phyloP scores from a whole-genome alignment of 2,797 vertebrate species.

The Muraenolepis orangiensis region DNA sequence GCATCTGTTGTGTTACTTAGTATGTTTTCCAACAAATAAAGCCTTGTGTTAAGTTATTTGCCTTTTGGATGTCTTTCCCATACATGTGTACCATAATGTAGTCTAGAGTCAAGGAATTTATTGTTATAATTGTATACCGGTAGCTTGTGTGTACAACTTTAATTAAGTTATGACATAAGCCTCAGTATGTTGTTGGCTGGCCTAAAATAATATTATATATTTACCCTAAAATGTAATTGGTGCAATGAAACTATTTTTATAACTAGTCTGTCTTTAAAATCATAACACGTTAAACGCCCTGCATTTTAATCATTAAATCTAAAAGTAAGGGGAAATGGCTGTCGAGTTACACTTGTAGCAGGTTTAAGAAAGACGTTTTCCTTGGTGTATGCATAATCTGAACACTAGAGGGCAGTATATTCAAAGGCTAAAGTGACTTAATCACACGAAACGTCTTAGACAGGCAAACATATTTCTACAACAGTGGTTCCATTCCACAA shows the following conservation, averaged over 20 bases:
- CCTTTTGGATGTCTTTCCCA: conserved; percentile 34
- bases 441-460: background rate
- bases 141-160: background rate
- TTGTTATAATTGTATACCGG: conserved; percentile 39
- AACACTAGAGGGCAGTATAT: conserved; percentile 69
- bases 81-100: conserved; percentile 49
- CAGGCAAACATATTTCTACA: background rate
- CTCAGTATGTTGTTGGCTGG: background rate
- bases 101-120: conserved; percentile 39
- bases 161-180: too few species aligned
- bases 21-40: conserved; percentile 28
- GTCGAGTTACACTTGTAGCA: background rate
- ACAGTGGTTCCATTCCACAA: background rate
- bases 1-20: conserved; percentile 25
- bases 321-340: background rate
- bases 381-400: background rate
- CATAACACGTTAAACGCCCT: background rate
- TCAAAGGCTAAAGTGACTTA: conserved; percentile 42
- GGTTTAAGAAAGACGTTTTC: background rate
- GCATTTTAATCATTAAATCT: background rate
- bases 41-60: conserved; percentile 68
- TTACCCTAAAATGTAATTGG: background rate
- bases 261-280: background rate
- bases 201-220: background rate
- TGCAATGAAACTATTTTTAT: background rate